These are phyloP conservation scores for Caenorhabditis brenneri DNA, from an alignment of 1,140 invertebrate genomes.

Conservation along the genomic window DNA sequence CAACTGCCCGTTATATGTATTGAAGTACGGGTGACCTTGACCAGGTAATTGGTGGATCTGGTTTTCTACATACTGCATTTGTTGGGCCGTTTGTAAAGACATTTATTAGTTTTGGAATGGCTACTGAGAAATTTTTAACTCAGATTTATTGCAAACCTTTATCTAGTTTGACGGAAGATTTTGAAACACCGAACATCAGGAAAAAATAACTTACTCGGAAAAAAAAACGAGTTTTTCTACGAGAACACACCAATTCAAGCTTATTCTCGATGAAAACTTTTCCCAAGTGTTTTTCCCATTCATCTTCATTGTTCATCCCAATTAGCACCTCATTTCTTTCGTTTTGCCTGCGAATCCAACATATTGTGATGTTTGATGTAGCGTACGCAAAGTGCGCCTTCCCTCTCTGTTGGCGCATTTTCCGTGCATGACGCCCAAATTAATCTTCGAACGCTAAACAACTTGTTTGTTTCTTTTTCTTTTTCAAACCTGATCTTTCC, in stretches of 20 bases:
- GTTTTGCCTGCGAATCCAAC: background rate
- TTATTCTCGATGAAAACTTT: no score
- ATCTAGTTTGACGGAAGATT: no score
- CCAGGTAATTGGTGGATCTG: background rate
- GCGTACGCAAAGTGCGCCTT: background rate
- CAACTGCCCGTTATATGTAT: background rate
- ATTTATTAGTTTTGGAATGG: background rate
- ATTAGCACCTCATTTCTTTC: no score
- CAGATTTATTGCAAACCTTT: no score
- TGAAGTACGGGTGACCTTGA: background rate
- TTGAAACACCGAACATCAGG: no score
- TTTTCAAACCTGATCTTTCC: background rate
- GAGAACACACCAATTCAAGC: no score
- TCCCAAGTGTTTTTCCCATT: no score
- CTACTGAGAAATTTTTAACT: background rate
- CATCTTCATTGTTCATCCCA: no score
- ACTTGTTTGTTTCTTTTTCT: background rate
- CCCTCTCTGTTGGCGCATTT: slow-evolving; percentile 1
- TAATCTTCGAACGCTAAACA: slow-evolving; percentile 34
- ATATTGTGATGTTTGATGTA: background rate
- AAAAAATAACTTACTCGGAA: no score
- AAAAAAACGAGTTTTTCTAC: no score
- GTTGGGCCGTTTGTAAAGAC: background rate
- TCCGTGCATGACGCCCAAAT: slow-evolving; percentile 19
- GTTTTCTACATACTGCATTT: background rate